Base-by-base conservation (phyloP, 2,113 vertebrate species). In the Otolemur garnettii region DNA sequence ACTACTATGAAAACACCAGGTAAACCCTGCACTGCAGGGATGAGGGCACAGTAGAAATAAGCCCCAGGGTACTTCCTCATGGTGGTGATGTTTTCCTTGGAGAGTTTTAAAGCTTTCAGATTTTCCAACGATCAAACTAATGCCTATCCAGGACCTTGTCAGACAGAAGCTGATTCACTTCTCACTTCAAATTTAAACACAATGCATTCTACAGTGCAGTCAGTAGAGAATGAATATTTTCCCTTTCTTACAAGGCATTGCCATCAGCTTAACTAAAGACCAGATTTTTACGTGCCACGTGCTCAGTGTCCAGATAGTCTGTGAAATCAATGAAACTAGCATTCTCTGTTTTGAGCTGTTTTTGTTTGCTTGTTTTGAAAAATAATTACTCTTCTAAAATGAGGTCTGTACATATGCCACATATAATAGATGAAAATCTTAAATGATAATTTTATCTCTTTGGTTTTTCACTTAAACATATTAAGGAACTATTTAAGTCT, bases 51-150 rank as follows among this genome's bases (percentile, higher is more conserved):
- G 21, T 18, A 53, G 28, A 45, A 88, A 21, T 45, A 33, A 69
- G 9, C 2, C 30, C 30, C 28, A 62, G 12, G 5, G 30, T 80
- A 5, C 64, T 59, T 82, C 45, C 78, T 78, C 6, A 21, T 11
- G 35, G 4, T 4, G 35, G 28, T 17, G 35, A 10, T 81, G 3
- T 69, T 92, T 75, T 71, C 26, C 22, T 69, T 59, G 15, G 19
- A 88, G 38, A 42, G 21, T 62, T 85, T 50, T 26, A n/a, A 35
- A 55, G 28, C 30, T 42, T 83, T 30, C 38, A 87, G 33, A 3
- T 86, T 92, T 82, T 72, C 81, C 62, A 87, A 86, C 93, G 69
- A 96, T 72, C 4, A 87, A 78, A 66, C 17, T 9, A 83, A 64
- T 30, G 12, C 26, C 24, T 28, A 14, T 66, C 50, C 62, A 91